These are phyloP conservation scores for Seira ritae DNA, from an alignment of 2,888 invertebrate species.

Conservation along the genomic window DNA sequence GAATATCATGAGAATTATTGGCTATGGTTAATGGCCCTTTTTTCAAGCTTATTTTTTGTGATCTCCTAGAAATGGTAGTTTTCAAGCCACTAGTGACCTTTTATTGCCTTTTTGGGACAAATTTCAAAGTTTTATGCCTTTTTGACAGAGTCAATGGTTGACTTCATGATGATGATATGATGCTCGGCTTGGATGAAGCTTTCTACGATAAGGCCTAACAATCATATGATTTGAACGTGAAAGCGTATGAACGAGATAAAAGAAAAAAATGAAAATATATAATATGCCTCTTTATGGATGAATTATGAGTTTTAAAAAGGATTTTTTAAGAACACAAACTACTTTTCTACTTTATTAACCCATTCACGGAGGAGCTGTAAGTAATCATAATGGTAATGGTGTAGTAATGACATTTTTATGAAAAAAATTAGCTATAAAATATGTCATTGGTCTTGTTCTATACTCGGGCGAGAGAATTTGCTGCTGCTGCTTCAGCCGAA, in stretches of 20 bases:
- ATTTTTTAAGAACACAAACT: slow-evolving; percentile 42
- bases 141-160: slow-evolving; percentile 55
- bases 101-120: slow-evolving; percentile 68
- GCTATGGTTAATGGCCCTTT: slow-evolving; percentile 46
- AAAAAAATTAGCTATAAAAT: slow-evolving; percentile 6
- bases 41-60: slow-evolving; percentile 39
- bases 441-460: too few species aligned
- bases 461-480: too few species aligned
- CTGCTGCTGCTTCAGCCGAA: too few species aligned
- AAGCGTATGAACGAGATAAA: slow-evolving; percentile 6
- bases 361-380: slow-evolving; percentile 23
- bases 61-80: slow-evolving; percentile 45
- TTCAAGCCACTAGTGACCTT: slow-evolving; percentile 55
- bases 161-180: slow-evolving; percentile 48
- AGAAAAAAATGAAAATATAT: slow-evolving; percentile 31
- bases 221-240: slow-evolving; percentile 1
- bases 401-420: slow-evolving; percentile 21
- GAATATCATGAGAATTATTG: slow-evolving; percentile 41
- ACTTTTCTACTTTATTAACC: too few species aligned
- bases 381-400: slow-evolving; percentile 29
- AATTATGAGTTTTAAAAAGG: slow-evolving; percentile 52
- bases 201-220: too few species aligned
- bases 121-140: slow-evolving; percentile 64
- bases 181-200: slow-evolving; percentile 2
- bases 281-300: slow-evolving; percentile 34